Conservation (phyloP, 1,140 invertebrate species). For the Drosophila melanica region DNA sequence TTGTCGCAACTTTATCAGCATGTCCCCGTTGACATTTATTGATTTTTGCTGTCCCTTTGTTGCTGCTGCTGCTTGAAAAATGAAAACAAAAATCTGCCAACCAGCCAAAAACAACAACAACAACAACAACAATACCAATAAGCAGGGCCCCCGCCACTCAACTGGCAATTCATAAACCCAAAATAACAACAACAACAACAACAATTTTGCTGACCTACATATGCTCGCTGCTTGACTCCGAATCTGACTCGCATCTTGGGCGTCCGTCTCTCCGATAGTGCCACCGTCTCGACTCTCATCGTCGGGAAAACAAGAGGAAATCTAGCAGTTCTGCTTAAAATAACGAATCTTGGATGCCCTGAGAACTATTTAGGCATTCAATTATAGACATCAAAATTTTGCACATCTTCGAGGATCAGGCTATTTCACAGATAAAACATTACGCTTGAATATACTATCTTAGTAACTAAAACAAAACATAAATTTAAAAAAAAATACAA, state of each 20-base stretch:
- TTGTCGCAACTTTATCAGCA: conserved; percentile 78
- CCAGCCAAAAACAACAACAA: conserved; percentile 1
- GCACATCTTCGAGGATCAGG: no score
- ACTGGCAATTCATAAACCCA: conserved; percentile 75
- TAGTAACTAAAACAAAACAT: no score
- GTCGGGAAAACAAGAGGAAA: conserved; percentile 24
- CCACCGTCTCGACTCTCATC: conserved; percentile 30
- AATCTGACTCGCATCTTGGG: conserved; percentile 52
- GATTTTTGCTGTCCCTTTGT: conserved; percentile 61
- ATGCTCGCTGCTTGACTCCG: conserved; percentile 61
- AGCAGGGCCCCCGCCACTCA: conserved; percentile 29
- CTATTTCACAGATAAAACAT: no score
- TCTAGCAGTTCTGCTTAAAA: neutral
- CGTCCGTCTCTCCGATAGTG: conserved; percentile 49
- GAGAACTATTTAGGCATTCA: no score
- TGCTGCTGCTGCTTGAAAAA: conserved; percentile 54
- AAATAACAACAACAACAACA: conserved; percentile 8
- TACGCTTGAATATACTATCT: no score
- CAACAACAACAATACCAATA: conserved; percentile 6
- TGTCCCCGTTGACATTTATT: conserved; percentile 76
- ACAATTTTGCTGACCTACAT: conserved; percentile 67
- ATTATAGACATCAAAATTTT: no score
- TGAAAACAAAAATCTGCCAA: conserved; percentile 75
- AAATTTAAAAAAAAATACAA: no score
- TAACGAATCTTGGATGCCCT: conserved; percentile 18